These are phyloP conservation scores for Nesogale talazaci DNA, from an alignment of 2,113 vertebrate species.

Conservation along the genomic window DNA sequence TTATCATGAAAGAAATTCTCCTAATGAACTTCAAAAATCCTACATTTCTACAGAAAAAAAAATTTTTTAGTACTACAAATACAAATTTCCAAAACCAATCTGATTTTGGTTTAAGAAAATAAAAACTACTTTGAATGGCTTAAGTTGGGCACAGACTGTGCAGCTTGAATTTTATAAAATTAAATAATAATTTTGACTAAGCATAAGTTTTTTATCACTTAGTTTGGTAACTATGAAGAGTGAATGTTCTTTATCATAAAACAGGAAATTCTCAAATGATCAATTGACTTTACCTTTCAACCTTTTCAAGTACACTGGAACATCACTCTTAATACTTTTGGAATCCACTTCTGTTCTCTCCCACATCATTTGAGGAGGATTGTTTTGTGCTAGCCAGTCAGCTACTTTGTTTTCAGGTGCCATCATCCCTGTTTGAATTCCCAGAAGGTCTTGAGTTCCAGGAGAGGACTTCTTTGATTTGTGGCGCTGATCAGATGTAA, in stretches of 20 bases:
- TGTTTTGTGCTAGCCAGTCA: constrained; percentile 99
- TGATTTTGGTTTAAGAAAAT: constrained; percentile 64
- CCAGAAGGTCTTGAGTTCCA: constrained; percentile 92
- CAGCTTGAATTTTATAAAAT: constrained; percentile 41
- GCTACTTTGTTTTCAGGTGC: constrained; percentile 98
- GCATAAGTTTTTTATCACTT: constrained; percentile 48
- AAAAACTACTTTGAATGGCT: not conserved
- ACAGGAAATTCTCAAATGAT: constrained; percentile 76
- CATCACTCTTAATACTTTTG: constrained; percentile 98
- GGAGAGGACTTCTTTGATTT: constrained; percentile 91
- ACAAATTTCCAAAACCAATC: constrained; percentile 66
- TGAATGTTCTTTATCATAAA: constrained; percentile 51
- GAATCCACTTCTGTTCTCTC: constrained; percentile 96
- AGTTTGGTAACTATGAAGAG: constrained; percentile 47
- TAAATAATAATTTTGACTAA: constrained; percentile 54
- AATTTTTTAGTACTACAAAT: constrained; percentile 40
- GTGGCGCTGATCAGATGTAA: constrained; percentile 91
- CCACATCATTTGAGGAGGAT: constrained; percentile 93
- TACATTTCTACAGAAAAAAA: constrained; percentile 46
- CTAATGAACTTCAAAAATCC: constrained; percentile 16
- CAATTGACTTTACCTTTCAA: constrained; percentile 93
- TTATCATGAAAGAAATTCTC: constrained; percentile 41
- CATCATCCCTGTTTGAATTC: constrained; percentile 96
- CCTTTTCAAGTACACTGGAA: constrained; percentile 96
- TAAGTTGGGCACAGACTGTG: constrained; percentile 24